Evolutionary conservation across 2,888 invertebrate genomes (phyloP), one percentile per base, ranked within the genome.

Genomic region (Tetranychus piercei): DNA sequence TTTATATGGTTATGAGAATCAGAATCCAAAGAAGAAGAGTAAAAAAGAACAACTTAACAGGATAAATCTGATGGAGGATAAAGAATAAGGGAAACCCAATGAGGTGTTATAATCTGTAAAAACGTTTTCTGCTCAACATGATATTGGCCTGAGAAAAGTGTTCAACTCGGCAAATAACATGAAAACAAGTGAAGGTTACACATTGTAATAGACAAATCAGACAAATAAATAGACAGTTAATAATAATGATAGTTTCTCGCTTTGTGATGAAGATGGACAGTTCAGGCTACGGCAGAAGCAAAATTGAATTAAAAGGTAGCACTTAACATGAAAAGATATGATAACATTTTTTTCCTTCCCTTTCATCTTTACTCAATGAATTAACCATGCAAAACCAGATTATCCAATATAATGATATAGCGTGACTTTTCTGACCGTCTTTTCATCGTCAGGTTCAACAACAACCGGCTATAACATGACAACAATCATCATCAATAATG

Each of bases 111-210:
- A 55, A 55, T 55, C 55, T 55, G 55, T 15, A 15, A 55, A 55
- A 55, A 55, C 55, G 55, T 55, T 55, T 55, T 55, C 55, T 55
- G 55, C 55, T 55, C 55, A 55, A 55, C 55, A 55, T 55, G 55
- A 55, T 55, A 55, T 55, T 55, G 55, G 55, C 55, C 55, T 55
- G 55, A 55, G 55, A 55, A 55, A 55, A 55, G 9, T 55, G 55
- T 55, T 55, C 11, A 55, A 55, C 55, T 55, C 55, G 15, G 11
- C 55, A 55, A 55, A 34, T 34, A 34, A 34, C 34, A 34, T 34
- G 34, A 34, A 34, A 34, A 34, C 34, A 34, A 34, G 34, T 34
- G 34, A 34, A 34, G 34, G 34, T 34, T 34, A 4, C 34, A 34
- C 34, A 34, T 34, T 34, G 34, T 34, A 34, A 34, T 34, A 55